These are phyloP conservation scores for Ifrita kowaldi DNA, from an alignment of 2,113 vertebrate species.

Conservation along the genomic window DNA sequence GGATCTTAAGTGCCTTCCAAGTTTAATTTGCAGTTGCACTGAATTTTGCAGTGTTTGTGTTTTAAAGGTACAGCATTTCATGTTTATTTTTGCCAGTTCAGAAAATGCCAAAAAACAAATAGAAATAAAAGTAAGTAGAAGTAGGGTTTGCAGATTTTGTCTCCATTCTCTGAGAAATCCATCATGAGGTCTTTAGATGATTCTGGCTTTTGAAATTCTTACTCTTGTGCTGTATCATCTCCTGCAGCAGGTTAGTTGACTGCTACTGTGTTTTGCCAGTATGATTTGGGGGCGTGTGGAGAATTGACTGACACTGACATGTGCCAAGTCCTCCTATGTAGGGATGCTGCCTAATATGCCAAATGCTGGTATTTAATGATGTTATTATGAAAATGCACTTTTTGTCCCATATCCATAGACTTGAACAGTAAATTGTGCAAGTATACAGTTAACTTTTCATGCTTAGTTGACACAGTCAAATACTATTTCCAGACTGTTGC, in stretches of 20 bases:
- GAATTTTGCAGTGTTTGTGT: background rate
- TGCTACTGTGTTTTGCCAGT: background rate
- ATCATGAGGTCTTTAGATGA: background rate
- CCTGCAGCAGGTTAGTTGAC: background rate
- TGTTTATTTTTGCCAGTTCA: background rate
- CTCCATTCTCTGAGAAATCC: background rate
- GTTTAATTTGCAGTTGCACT: background rate
- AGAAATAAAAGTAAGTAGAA: background rate
- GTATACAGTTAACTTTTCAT: background rate
- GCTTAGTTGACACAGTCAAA: background rate
- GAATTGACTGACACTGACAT: background rate
- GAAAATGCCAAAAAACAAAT: background rate
- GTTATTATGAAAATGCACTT: background rate
- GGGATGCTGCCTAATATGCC: too few relatives aligned
- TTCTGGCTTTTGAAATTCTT: background rate
- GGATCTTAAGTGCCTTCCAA: background rate
- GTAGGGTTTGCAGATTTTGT: background rate
- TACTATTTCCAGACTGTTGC: background rate
- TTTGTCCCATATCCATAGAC: background rate
- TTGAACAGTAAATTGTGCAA: background rate
- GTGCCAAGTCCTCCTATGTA: background rate
- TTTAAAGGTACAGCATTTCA: background rate
- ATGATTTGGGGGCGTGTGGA: fast-evolving
- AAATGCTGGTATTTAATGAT: background rate
- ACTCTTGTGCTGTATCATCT: background rate